Evolutionary conservation across 2,888 invertebrate species (phyloP), one percentile per base, ranked within the genome.

Genomic region (Oxytorus armatus): DNA sequence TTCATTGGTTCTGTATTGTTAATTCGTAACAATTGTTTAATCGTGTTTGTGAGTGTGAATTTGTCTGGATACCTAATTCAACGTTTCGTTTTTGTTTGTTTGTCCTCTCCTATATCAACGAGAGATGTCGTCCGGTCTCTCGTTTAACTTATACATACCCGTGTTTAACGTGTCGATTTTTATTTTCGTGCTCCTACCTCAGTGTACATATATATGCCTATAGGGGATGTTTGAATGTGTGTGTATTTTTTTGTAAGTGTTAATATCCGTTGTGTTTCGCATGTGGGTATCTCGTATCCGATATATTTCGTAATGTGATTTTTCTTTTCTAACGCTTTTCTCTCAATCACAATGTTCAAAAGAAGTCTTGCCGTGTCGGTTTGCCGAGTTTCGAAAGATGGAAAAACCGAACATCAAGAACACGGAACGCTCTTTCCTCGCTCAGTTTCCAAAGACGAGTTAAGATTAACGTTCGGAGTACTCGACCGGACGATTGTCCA

Each of bases 271-370:
- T 36, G 65, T 72, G 18, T 66, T 59, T 29, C 51, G 49, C 55
- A 16, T 69, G n/a, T 63, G 66, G 36, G 44, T 70, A 23, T 79
- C 70, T 76, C 69, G 73, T 79, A 73, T 77, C 69, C 66, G 69
- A 76, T 77, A 72, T 79, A 59, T 77, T 61, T 79, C 53, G 53
- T 77, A 65, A 29, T 66, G 49, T 70, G 44, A 39, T 65, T 1
- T 39, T 74, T 44, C 53, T 61, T 61, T 70, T 59, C 68, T 65
- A 65, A 82, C 79, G 75, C 79, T 82, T 85, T 85, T 85, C 83
- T 85, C 84, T 85, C 86, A 86, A 85, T 87, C 85, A 87, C 84
- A 85, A 85, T 86, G 83, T 84, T 88, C 87, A 86, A 89, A 87
- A 88, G 83, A 85, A 76, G 84, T 42, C 82, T 73, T 81, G 83